Evolutionary conservation across 2,888 invertebrate genomes (phyloP), one percentile per base, ranked within the genome.

Genomic region (Dolichopus griseipennis): DNA sequence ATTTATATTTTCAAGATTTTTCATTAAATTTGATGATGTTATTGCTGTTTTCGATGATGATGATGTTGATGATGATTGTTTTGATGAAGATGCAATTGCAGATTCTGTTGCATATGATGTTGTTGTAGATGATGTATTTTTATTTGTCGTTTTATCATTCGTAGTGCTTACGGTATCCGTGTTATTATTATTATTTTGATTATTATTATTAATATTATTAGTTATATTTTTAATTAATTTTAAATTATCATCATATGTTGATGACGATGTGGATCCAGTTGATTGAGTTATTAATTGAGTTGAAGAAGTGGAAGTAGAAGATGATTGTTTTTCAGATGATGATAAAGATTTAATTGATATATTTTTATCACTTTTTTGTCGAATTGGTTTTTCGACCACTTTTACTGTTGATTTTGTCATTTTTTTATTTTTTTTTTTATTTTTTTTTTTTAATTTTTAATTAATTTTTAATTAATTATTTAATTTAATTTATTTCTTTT

Each of bases 281-380:
- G 27, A 27, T 27, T 27, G 27, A 27, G 27, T 27, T 27, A 27
- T 27, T 27, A 27, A 37, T 12, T 37, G 37, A 37, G 37, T 37
- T 37, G 37, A 10, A 10, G 12, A 37, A 37, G 37, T 4, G 2
- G 27, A 7, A 37, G 4, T 37, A 4, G 27, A 7, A 37, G 4
- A 7, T 37, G 8, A 10, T 12, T 37, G 37, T 52, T 18, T 52
- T 18, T 52, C 52, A 52, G 52, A 52, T 18, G 52, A 18, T n/a
- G 52, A 52, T 27, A 27, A 27, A 18, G 52, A 18, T 18, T 52
- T 52, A 4, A 52, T 18, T 37, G 37, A 37, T 37, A 37, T 12
- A 12, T 52, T 52, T 52, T 52, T 52, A 52, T 52, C 52, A 52
- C 52, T 52, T 52, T 52, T 52, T 52, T 52, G 52, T 52, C 52